Conservation (phyloP, 2,113 vertebrate species). For the Eurystomus gularis region DNA sequence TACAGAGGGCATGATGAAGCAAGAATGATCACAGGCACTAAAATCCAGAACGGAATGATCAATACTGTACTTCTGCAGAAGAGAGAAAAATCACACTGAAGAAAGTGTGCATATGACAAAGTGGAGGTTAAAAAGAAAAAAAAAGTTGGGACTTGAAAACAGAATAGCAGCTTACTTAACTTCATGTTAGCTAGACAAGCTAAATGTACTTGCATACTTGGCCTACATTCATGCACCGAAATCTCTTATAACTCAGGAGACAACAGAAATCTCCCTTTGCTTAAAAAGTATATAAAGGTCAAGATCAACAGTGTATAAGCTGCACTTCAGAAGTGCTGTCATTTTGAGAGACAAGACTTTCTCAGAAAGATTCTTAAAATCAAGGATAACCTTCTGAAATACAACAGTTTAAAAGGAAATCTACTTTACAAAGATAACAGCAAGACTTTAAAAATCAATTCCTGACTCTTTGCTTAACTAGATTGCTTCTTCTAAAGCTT, state of each 20-base stretch:
- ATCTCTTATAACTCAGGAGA: background rate
- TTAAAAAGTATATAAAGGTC: background rate
- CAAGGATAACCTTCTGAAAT: background rate
- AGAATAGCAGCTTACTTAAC: background rate
- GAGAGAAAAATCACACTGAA: background rate
- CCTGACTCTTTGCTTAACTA: background rate
- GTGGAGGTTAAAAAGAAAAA: background rate
- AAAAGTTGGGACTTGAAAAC: background rate
- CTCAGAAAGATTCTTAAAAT: background rate
- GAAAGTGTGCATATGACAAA: background rate
- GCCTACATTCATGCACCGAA: background rate
- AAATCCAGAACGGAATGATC: background rate
- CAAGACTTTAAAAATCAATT: background rate
- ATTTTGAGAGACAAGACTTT: background rate
- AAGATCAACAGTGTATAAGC: background rate
- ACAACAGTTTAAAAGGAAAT: background rate
- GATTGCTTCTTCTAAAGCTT: background rate
- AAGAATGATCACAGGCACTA: background rate
- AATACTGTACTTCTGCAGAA: background rate
- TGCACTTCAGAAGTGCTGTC: background rate
- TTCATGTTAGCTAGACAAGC: background rate
- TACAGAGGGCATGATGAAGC: background rate
- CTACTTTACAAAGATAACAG: background rate
- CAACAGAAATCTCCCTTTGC: background rate
- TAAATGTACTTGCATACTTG: background rate